phyloP scores from a whole-genome alignment of 2,888 invertebrate genomes.

The Chrysodeixis includens region DNA sequence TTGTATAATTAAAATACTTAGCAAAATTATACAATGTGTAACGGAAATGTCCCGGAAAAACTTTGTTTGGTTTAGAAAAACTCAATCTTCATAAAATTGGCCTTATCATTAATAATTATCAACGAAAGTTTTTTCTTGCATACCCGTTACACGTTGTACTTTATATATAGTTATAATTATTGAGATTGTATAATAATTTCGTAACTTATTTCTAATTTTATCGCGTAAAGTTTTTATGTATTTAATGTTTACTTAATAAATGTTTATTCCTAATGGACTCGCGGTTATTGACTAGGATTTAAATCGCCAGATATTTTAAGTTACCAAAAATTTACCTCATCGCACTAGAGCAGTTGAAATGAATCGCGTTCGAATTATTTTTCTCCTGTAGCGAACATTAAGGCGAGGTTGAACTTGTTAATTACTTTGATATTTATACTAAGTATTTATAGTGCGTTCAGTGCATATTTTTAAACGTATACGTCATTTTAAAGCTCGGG shows the following conservation, averaged over 20 bases:
- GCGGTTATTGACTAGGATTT: conserved; percentile 5
- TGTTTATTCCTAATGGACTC: neutral
- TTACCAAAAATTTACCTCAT: conserved; percentile 57
- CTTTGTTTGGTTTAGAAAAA: too few relatives aligned
- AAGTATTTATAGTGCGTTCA: conserved; percentile 10
- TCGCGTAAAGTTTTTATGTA: conserved; percentile 2
- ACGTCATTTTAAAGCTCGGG: conserved; percentile 23
- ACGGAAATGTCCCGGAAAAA: too few relatives aligned
- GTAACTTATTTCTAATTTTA: neutral
- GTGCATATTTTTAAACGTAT: conserved; percentile 9
- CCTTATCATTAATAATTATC: too few relatives aligned
- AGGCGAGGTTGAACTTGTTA: conserved; percentile 7
- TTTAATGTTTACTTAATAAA: neutral
- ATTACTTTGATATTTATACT: conserved; percentile 22
- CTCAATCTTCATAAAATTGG: too few relatives aligned
- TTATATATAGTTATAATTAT: neutral
- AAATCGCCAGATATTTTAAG: conserved; percentile 39
- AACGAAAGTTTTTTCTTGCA: too few relatives aligned
- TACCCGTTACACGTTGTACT: neutral
- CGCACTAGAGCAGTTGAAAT: conserved; percentile 21
- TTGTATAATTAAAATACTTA: too few relatives aligned
- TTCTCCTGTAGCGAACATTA: conserved; percentile 20
- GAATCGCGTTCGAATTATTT: conserved; percentile 18
- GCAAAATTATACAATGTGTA: too few relatives aligned
- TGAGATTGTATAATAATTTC: neutral